These are phyloP conservation scores for Augochlora pura DNA, from an alignment of 1,140 invertebrate species.

Conservation along the genomic window DNA sequence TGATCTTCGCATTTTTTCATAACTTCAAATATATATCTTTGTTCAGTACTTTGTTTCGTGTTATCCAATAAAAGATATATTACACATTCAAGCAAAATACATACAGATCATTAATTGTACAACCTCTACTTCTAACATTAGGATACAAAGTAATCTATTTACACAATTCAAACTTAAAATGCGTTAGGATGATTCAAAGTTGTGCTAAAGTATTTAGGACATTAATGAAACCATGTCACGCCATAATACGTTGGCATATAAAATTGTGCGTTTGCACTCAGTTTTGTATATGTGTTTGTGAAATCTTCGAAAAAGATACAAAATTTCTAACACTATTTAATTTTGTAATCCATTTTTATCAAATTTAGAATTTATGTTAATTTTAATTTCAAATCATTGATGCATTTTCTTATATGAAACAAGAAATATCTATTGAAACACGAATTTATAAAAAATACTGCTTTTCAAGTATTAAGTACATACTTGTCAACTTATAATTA, in stretches of 20 bases:
- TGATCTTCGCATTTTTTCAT: conserved; percentile 53
- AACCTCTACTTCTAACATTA: conserved; percentile 26
- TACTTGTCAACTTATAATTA: conserved; percentile 44
- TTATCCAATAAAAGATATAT: conserved; percentile 54
- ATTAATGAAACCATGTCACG: conserved; percentile 24
- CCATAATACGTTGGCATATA: neutral
- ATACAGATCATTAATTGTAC: conserved; percentile 43
- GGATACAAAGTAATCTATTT: conserved; percentile 21
- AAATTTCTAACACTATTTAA: neutral
- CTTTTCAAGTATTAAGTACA: conserved; percentile 50
- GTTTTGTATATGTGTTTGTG: neutral
- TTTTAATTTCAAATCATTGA: conserved; percentile 5
- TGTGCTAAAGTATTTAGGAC: conserved; percentile 14
- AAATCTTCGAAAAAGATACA: neutral
- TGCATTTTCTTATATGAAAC: conserved; percentile 12
- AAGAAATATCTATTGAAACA: neutral
- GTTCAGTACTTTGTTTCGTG: conserved; percentile 52
- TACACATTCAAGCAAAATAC: conserved; percentile 43
- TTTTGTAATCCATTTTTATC: neutral
- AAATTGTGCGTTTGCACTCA: conserved; percentile 38
- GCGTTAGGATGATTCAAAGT: conserved; percentile 14
- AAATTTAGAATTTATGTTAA: conserved; percentile 6
- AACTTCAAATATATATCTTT: conserved; percentile 54
- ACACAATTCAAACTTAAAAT: conserved; percentile 15
- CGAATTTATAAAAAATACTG: conserved; percentile 19